A percentile compares a stretch with the other conserved stretches of the same genome.
Conservation (phyloP, 2,113 vertebrate species). For the Psittacus erithacus region DNA sequence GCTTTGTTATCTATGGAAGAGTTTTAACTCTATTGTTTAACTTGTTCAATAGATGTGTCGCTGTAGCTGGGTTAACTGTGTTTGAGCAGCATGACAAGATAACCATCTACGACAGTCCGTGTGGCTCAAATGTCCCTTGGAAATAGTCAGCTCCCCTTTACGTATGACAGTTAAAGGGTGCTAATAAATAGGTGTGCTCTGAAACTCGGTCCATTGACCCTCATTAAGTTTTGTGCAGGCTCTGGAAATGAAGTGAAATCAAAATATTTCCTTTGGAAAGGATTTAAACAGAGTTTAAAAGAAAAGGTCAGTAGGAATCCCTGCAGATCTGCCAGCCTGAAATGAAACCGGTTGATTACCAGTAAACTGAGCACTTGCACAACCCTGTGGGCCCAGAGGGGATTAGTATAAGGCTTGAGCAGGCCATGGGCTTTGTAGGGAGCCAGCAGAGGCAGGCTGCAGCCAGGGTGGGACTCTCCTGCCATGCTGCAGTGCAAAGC, state of each 20-base stretch:
- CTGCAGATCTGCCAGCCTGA: not conserved
- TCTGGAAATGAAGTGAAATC: not conserved
- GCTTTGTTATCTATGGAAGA: not conserved
- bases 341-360: not conserved
- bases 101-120: not conserved
- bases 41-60: not conserved
- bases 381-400: not conserved
- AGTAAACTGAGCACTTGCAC: not conserved
- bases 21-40: not conserved
- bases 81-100: not conserved
- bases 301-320: not conserved
- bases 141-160: not conserved
- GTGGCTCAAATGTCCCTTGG: not conserved
- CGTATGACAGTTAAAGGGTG: not conserved
- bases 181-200: not conserved
- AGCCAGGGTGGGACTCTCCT: not conserved
- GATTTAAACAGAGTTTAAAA: not conserved
- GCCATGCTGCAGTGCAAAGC: not conserved
- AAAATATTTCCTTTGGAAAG: not conserved
- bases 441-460: not conserved
- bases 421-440: not conserved
- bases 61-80: not conserved
- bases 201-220: not conserved
- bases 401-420: not conserved
- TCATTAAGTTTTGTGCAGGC: not conserved